Evolutionary conservation across 2,797 vertebrate genomes (phyloP), one percentile per base, ranked within the genome.

Genomic region (Anomalospiza imberbis): DNA sequence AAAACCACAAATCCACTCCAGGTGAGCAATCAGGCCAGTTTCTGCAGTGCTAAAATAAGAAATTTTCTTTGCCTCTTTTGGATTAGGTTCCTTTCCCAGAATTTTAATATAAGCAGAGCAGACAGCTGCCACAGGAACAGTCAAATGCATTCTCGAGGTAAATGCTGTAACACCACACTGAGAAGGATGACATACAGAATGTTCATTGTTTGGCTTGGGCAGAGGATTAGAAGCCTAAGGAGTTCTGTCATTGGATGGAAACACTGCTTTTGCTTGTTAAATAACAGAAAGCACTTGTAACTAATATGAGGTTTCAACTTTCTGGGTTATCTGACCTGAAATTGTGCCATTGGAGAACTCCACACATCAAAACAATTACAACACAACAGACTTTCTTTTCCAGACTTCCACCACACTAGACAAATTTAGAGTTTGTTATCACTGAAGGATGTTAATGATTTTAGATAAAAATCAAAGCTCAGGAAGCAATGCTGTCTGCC

Each of bases 401-500:
- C 68, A 84, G 92, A 42, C 53, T 94, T 74, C n/a, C 68, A 82
- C 48, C 58, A 60, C 67, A 48, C 21, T 20, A 70, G 61, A 81
- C 61, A 77, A 67, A 81, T 68, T 67, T 88, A 84, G 62, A 84
- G 78, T 77, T 70, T 91, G 45, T 65, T 68, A 62, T 93, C 95
- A 78, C 63, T 91, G 91, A 71, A 65, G 75, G 34, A 91, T 55
- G 88, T 76, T 89, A 95, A 93, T 70, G 81, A 87, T 74, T 93
- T 82, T 44, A 93, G 77, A 89, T 78, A 51, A 92, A 93, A 87
- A 72, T 77, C 85, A 82, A 91, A 81, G 67, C 73, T 89, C 53
- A 53, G 90, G 90, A 95, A 96, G 75, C 48, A 85, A 85, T 50
- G 68, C 53, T 66, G 40, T 88, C 90, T 62, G 48, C 89, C 80